phyloP scores from a whole-genome alignment of 1,140 invertebrate genomes.

The Trissolcus basalis region DNA sequence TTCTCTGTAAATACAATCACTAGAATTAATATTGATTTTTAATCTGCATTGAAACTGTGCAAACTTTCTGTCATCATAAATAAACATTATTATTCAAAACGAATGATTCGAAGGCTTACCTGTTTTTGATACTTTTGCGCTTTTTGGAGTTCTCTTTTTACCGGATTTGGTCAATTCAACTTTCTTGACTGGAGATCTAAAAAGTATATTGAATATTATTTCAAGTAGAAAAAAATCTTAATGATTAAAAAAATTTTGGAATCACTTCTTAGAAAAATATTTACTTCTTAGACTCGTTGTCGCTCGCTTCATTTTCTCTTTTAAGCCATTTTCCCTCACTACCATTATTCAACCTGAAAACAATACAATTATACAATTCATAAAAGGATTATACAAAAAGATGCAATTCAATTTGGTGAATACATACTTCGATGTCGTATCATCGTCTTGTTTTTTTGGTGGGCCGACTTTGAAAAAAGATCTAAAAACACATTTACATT shows the following conservation, averaged over 20 bases:
- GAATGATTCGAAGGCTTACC: too few relatives aligned
- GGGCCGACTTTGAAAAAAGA: slow-evolving; percentile 42
- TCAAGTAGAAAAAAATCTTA: not conserved
- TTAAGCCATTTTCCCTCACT: slow-evolving; percentile 1
- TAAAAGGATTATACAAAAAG: too few relatives aligned
- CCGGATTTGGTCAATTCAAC: slow-evolving; percentile 4
- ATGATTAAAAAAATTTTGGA: too few relatives aligned
- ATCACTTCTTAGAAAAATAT: too few relatives aligned
- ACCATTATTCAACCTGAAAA: not conserved
- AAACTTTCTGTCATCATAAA: too few relatives aligned
- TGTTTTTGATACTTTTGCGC: slow-evolving; percentile 6
- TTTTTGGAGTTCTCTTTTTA: slow-evolving; percentile 40
- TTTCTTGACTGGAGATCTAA: slow-evolving; percentile 18
- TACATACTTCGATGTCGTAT: not conserved
- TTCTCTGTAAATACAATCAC: too few relatives aligned
- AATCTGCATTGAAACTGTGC: too few relatives aligned
- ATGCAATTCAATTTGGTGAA: too few relatives aligned
- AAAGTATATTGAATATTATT: slow-evolving; percentile 7
- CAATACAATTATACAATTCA: too few relatives aligned
- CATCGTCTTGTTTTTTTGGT: slow-evolving; percentile 11
- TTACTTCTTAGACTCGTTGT: slow-evolving; percentile 4
- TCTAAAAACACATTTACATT: slow-evolving; percentile 18
- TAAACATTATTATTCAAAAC: not conserved
- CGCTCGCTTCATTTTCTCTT: not conserved
- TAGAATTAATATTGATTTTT: too few relatives aligned